phyloP scores from a whole-genome alignment of 2,797 vertebrate species.

The Takifugu rubripes region DNA sequence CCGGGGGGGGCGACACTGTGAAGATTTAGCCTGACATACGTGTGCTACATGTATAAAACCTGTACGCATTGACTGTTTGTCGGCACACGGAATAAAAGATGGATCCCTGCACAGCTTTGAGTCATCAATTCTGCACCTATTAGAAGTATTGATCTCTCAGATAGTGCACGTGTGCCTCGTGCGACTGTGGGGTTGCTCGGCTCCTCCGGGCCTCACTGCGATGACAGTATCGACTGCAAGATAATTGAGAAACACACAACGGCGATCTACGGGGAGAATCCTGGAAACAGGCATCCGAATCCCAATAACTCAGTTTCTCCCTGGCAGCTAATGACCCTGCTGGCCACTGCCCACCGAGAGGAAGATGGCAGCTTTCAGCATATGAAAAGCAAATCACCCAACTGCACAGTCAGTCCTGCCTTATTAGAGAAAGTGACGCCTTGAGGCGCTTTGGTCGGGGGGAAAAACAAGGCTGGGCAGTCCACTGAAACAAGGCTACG shows the following conservation, averaged over 20 bases:
- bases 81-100: neutral
- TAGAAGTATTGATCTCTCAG: constrained; percentile 25
- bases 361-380: constrained; percentile 48
- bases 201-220: constrained; percentile 21
- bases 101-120: neutral
- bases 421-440: constrained; percentile 30
- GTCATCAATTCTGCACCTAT: neutral
- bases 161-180: constrained; percentile 25
- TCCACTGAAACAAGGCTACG: constrained; percentile 30
- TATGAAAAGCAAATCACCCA: constrained; percentile 42
- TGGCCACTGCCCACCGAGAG: constrained; percentile 39
- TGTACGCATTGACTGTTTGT: constrained; percentile 16
- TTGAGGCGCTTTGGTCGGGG: constrained; percentile 18
- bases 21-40: too few relatives aligned
- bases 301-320: constrained; percentile 27
- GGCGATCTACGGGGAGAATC: constrained; percentile 34
- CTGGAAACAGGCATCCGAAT: constrained; percentile 30
- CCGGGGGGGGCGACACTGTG: too few relatives aligned
- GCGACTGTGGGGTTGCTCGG: constrained; percentile 12
- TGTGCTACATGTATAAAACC: too few relatives aligned
- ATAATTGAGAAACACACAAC: constrained; percentile 11
- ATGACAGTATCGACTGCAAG: constrained; percentile 25
- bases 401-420: constrained; percentile 37
- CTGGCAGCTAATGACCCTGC: constrained; percentile 40
- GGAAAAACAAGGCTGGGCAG: constrained; percentile 4